Percentiles rank a stretch among this genome's conserved stretches.
phyloP scores from a whole-genome alignment of 1,140 invertebrate genomes.

The Neodiprion fabricii region DNA sequence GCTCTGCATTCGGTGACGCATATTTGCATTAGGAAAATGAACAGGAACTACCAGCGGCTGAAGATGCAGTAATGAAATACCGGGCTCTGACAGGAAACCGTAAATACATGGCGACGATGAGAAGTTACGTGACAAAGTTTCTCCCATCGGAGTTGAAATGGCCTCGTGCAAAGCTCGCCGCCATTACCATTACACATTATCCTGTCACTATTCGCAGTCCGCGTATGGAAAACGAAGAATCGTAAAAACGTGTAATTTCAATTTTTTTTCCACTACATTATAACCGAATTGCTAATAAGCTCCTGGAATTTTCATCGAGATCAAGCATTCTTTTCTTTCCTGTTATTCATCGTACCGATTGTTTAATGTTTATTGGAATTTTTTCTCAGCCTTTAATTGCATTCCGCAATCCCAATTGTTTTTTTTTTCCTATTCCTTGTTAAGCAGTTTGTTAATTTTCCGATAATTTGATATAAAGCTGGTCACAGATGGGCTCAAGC shows the following conservation, averaged over 20 bases:
- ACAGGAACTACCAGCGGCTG: not conserved
- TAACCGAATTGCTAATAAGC: too few species aligned
- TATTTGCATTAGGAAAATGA: conserved; percentile 7
- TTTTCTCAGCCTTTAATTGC: too few species aligned
- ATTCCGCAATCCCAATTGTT: too few species aligned
- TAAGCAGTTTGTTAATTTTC: too few species aligned
- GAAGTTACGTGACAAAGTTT: conserved; percentile 7
- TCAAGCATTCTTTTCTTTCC: too few species aligned
- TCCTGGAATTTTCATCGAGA: too few species aligned
- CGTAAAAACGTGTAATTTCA: not conserved
- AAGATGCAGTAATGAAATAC: conserved; percentile 4
- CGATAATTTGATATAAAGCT: too few species aligned
- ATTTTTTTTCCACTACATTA: not conserved
- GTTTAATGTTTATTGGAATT: too few species aligned
- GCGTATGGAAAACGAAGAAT: not conserved
- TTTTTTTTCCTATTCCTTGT: too few species aligned
- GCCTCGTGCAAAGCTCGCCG: not conserved
- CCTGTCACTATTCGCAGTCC: not conserved
- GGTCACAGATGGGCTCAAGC: too few species aligned
- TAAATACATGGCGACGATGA: not conserved
- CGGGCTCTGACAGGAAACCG: conserved; percentile 3
- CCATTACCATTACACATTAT: conserved; percentile 2
- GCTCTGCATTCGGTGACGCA: not conserved
- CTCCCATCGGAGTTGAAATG: conserved; percentile 6
- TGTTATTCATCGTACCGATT: too few species aligned